phyloP scores from a whole-genome alignment of 2,113 vertebrate genomes.

The Struthio camelus region DNA sequence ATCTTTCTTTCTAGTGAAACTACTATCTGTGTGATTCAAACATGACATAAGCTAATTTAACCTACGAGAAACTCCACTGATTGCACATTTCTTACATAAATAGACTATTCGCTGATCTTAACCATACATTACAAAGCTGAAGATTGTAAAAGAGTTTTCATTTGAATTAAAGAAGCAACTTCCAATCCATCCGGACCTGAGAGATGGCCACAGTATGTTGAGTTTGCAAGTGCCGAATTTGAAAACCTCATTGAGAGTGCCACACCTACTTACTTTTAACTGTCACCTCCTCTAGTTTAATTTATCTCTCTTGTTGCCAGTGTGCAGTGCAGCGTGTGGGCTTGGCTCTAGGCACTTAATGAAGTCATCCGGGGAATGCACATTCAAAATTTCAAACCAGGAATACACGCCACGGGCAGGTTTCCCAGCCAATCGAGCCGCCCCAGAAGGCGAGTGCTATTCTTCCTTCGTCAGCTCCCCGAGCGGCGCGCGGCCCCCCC shows the following conservation, averaged over 20 bases:
- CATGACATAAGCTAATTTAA: not conserved
- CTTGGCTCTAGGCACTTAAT: not conserved
- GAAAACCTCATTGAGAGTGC: not conserved
- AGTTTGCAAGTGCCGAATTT: not conserved
- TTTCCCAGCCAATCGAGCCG: not conserved
- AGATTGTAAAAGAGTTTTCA: not conserved
- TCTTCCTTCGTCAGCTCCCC: not conserved
- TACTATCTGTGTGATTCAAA: not conserved
- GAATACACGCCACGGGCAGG: accelerated
- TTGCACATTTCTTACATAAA: not conserved
- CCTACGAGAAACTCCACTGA: not conserved
- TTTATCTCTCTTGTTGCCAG: not conserved
- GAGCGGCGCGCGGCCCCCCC: accelerated
- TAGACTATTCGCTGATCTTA: not conserved
- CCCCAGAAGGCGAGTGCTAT: not conserved
- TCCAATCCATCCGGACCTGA: not conserved
- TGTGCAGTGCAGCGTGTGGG: not conserved
- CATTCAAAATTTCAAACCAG: not conserved
- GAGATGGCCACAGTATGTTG: not conserved
- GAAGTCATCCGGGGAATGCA: not conserved
- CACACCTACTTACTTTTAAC: not conserved
- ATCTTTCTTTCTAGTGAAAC: not conserved
- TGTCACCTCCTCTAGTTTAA: not conserved
- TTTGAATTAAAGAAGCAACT: not conserved
- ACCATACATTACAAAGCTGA: not conserved